Conservation (phyloP, 2,113 vertebrate genomes). For the Equus przewalskii region DNA sequence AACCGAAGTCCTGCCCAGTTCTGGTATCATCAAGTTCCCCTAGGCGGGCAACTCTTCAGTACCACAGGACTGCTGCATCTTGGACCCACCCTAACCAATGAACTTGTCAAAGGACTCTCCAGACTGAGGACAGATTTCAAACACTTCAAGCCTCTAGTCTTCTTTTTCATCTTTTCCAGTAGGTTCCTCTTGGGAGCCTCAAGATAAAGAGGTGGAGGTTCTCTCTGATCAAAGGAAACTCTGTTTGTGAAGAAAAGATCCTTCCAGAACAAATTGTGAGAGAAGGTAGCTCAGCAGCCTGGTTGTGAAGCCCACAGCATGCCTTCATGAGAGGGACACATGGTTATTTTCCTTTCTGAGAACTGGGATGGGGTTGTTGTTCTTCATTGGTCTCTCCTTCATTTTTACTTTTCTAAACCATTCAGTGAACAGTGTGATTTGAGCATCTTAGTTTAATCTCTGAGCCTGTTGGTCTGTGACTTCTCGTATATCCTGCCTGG, state of each 20-base stretch:
- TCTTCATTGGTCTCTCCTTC: not conserved
- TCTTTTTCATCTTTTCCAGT: not conserved
- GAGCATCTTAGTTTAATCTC: not conserved
- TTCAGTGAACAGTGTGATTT: not conserved
- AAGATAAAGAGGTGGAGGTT: not conserved
- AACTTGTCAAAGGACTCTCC: not conserved
- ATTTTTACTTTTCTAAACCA: slow-evolving; percentile 38
- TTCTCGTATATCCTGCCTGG: not conserved
- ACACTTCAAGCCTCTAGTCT: not conserved
- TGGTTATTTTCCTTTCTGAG: not conserved
- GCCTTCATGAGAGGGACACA: not conserved
- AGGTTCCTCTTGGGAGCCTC: not conserved
- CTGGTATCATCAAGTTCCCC: not conserved
- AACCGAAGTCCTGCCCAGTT: not conserved
- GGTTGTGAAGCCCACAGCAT: not conserved
- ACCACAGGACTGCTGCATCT: not conserved
- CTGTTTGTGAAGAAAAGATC: not conserved
- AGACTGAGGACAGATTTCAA: not conserved
- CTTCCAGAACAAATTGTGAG: slow-evolving; percentile 9
- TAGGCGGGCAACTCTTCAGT: not conserved
- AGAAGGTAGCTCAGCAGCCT: not conserved
- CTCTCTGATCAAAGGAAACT: not conserved
- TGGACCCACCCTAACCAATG: not conserved
- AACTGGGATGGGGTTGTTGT: not conserved
- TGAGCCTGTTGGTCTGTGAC: not conserved